Base-by-base conservation (phyloP, 2,797 vertebrate species). In the Alosa sapidissima region DNA sequence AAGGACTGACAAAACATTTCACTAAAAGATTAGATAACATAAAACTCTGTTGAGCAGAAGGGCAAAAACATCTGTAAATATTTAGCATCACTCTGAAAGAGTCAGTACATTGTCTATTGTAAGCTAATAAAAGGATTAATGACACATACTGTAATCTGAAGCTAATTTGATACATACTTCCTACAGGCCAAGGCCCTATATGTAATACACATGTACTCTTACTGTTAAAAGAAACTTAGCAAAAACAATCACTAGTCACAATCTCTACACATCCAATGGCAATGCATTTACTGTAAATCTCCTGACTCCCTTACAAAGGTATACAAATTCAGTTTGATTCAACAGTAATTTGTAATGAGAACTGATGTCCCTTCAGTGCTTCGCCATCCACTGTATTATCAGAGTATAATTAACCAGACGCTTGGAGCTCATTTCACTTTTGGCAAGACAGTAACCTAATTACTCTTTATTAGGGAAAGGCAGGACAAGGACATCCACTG, bases 351-450 rank as follows among this genome's bases (percentile, higher is more conserved):
- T 8, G 41, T 47, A 45, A 78, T 78, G 41, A 78, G 72, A 78
- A 78, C 41, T 78, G 41, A 78, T 78, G 41, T 78, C 16, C 36
- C 72, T 8, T 36, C 28, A 36, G 65, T 36, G 11, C 33, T 16
- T 72, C 36, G 28, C 65, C 28, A 21, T 45, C 72, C 47, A 47
- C 16, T 78, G 72, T 78, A 78, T 78, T 78, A 78, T 78, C 72
- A 47, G 58, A 62, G 36, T 16, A 10, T 21, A 78, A 78, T 78
- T 78, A 78, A 78, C 72, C 72, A 78, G 19, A 78, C 14, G 72
- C 41, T 47, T 78, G 41, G 33, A 0, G 91, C 91, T 91, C 65
- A 91, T 92, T 91, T 93, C 91, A 90, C 91, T 78, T 78, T 78
- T 78, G 72, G 72, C 41, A 78, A 47, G 72, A 78, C 72, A 21